Evolutionary conservation across 2,888 invertebrate species (phyloP), one percentile per base, ranked within the genome.

Genomic region (Podabrus alpinus): DNA sequence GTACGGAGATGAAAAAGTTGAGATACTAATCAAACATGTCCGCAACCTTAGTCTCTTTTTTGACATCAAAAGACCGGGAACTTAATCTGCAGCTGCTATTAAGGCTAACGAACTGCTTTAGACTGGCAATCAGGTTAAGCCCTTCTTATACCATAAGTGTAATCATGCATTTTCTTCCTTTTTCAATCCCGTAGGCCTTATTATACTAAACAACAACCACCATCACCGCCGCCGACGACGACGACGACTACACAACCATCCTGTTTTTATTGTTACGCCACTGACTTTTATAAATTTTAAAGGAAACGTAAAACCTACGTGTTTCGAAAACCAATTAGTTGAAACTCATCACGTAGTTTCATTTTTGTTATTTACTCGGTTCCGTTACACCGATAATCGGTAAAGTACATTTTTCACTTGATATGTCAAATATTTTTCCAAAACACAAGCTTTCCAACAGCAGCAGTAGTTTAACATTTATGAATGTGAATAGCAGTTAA

Each of bases 401-500:
- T n/a, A 45, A 45, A 45, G 45, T 45, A 45, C 45, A 45, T 45
- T 45, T 45, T 45, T 45, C 45, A 45, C 45, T 45, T 45, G 45
- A 45, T 45, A 45, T 45, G 45, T 45, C 45, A 45, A 45, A 45
- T 45, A 45, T 45, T 45, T 45, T 45, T 45, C 45, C 7, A 45
- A 45, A 45, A 45, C 45, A 45, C 45, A n/a, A 45, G 45, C 45
- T 45, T 45, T 45, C n/a, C 45, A 5, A 5, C 21, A n/a, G n/a
- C 21, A 45, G 45, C 45, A 45, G 7, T 64, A 64, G 62, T 64
- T 19, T 64, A 64, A 21, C 62, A 21, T 64, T 64, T 64, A 17
- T 64, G 21, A 64, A 64, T 64, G 62, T 64, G 62, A 19, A 64
- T 64, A 21, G 62, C 21, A 64, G 62, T 64, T 68, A 72, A 72